Evolutionary conservation across 2,888 invertebrate species (phyloP).

Genomic region (Fragum sueziense): DNA sequence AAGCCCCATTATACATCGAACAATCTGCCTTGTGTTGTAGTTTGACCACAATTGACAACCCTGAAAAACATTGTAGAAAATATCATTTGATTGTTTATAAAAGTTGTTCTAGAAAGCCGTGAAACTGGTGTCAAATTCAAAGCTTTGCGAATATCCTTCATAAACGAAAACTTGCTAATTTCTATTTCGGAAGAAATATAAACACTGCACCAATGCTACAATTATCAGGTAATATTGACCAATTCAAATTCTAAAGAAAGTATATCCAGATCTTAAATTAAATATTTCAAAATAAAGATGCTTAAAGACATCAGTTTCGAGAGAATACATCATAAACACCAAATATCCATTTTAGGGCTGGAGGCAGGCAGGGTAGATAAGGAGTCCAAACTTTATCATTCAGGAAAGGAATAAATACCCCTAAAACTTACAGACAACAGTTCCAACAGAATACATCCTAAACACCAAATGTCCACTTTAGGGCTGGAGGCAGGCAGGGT

Average conservation of each 20-base stretch:
- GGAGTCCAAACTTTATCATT: too few relatives aligned
- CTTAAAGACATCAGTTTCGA: conserved; percentile 87
- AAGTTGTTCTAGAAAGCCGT: too few relatives aligned
- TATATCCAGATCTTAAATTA: too few relatives aligned
- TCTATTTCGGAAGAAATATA: too few relatives aligned
- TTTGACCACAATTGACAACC: conserved; percentile 74
- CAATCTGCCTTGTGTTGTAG: conserved; percentile 61
- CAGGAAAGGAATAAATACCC: too few relatives aligned
- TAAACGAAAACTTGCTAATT: too few relatives aligned
- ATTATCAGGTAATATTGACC: too few relatives aligned
- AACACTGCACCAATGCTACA: too few relatives aligned
- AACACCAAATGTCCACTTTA: conserved; percentile 95
- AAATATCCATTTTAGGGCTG: conserved; percentile 93
- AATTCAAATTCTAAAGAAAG: too few relatives aligned
- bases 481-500: conserved; percentile 84
- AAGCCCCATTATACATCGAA: conserved; percentile 54
- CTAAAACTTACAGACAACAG: conserved; percentile 84
- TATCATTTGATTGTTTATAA: background rate
- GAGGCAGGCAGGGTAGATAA: conserved; percentile 68
- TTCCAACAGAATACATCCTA: conserved; percentile 95
- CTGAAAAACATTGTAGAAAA: conserved; percentile 62
- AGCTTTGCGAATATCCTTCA: too few relatives aligned
- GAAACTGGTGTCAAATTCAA: too few relatives aligned
- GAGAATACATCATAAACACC: conserved; percentile 96
- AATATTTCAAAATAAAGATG: too few relatives aligned